A percentile compares a stretch with the other conserved stretches of the same genome.
Evolutionary conservation across 2,113 vertebrate genomes (phyloP).

Genomic region (Rhabdornis inornatus): DNA sequence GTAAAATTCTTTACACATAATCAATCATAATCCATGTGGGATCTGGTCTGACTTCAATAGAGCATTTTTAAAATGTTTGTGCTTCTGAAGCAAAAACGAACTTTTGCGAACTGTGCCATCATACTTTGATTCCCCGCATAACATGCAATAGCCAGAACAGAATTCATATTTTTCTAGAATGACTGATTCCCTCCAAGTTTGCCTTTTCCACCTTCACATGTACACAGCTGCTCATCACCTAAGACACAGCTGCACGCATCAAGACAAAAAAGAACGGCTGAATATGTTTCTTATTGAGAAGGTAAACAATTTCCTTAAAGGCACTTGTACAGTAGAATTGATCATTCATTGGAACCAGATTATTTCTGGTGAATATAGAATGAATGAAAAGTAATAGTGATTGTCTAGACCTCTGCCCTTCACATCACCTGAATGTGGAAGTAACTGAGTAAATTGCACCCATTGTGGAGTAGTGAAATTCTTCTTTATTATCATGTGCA

Average conservation of each 20-base stretch:
- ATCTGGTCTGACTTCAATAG: neutral
- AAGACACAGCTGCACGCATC: neutral
- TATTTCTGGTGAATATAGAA: neutral
- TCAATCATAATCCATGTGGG: neutral
- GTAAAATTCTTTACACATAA: neutral
- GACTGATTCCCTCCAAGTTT: neutral
- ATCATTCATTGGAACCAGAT: neutral
- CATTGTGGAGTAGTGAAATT: neutral
- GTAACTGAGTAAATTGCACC: neutral
- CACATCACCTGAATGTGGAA: neutral
- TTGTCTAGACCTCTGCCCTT: neutral
- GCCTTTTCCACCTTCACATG: neutral
- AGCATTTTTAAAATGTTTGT: neutral
- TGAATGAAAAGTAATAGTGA: neutral
- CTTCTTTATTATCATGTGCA: neutral
- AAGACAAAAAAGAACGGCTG: neutral
- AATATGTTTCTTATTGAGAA: neutral
- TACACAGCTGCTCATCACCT: neutral
- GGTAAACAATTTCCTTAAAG: neutral
- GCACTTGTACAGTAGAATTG: neutral
- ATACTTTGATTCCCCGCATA: neutral
- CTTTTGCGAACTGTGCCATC: neutral
- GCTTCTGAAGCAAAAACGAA: neutral
- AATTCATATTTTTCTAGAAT: neutral
- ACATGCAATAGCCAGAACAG: neutral